Evolutionary conservation across 1,140 invertebrate species (phyloP).

Genomic region (Cryptotermes secundus): DNA sequence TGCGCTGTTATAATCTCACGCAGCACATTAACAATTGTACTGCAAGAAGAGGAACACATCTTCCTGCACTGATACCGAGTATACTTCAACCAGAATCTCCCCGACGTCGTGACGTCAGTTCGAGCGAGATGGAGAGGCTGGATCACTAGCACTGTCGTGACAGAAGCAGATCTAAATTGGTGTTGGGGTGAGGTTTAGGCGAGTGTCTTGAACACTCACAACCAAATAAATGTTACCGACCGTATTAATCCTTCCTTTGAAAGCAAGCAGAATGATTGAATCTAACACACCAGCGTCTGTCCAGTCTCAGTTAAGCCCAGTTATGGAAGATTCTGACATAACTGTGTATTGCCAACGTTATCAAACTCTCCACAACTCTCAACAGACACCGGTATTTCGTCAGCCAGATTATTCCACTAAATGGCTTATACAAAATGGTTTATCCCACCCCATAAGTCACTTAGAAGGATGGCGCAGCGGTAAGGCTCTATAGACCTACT

Average conservation of each 20-base stretch:
- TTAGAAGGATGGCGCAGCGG: too few species aligned
- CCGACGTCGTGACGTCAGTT: background rate
- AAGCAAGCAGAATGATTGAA: background rate
- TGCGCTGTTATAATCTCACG: too few species aligned
- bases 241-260: background rate
- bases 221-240: background rate
- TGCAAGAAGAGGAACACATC: background rate
- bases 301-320: background rate
- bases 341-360: too few species aligned
- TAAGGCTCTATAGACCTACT: too few species aligned
- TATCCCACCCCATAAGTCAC: too few species aligned
- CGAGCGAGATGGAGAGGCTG: background rate
- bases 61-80: background rate
- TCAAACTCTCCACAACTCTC: too few species aligned
- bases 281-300: background rate
- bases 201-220: constrained; percentile 2
- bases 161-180: background rate
- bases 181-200: background rate
- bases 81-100: background rate
- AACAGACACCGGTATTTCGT: too few species aligned
- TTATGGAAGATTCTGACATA: background rate
- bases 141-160: background rate
- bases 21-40: too few species aligned
- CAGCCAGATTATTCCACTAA: too few species aligned
- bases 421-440: too few species aligned